phyloP scores from a whole-genome alignment of 2,888 invertebrate species.

The Pomacea canaliculata region DNA sequence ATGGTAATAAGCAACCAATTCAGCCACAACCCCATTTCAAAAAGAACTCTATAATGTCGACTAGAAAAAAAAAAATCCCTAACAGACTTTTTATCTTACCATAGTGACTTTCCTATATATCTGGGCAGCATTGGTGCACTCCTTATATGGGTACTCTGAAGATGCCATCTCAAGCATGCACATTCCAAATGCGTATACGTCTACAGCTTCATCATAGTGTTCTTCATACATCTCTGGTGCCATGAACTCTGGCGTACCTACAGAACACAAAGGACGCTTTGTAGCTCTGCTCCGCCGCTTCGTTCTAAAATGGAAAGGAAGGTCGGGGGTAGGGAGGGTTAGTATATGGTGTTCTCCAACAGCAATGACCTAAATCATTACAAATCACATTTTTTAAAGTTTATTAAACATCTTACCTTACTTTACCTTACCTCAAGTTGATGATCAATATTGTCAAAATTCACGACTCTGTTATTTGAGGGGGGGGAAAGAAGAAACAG shows the following conservation, averaged over 20 bases:
- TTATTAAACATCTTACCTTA: slow-evolving; percentile 7
- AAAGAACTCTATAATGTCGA: too few species aligned
- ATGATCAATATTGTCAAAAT: slow-evolving; percentile 8
- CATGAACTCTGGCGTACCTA: slow-evolving; percentile 94
- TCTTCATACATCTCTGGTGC: slow-evolving; percentile 99
- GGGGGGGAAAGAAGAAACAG: slow-evolving; percentile 17
- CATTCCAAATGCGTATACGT: slow-evolving; percentile 99
- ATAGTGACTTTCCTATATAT: slow-evolving; percentile 98
- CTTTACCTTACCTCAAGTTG: not conserved
- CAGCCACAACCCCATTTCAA: too few species aligned
- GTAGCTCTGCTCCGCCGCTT: slow-evolving; percentile 33
- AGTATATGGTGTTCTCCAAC: slow-evolving; percentile 23
- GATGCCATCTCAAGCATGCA: slow-evolving; percentile 99
- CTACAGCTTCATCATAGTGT: slow-evolving; percentile 98
- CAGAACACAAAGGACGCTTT: slow-evolving; percentile 52
- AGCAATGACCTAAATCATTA: too few species aligned
- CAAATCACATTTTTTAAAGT: too few species aligned
- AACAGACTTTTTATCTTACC: slow-evolving; percentile 74
- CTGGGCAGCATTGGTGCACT: slow-evolving; percentile 98
- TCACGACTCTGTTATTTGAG: not conserved
- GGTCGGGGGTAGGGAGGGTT: slow-evolving; percentile 37
- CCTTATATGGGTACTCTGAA: slow-evolving; percentile 98
- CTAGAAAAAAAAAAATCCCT: too few species aligned
- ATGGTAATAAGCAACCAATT: too few species aligned
- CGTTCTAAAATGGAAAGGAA: slow-evolving; percentile 50